Evolutionary conservation across 2,888 invertebrate genomes (phyloP), one percentile per base, ranked within the genome.

Genomic region (Watsonalla cultraria): DNA sequence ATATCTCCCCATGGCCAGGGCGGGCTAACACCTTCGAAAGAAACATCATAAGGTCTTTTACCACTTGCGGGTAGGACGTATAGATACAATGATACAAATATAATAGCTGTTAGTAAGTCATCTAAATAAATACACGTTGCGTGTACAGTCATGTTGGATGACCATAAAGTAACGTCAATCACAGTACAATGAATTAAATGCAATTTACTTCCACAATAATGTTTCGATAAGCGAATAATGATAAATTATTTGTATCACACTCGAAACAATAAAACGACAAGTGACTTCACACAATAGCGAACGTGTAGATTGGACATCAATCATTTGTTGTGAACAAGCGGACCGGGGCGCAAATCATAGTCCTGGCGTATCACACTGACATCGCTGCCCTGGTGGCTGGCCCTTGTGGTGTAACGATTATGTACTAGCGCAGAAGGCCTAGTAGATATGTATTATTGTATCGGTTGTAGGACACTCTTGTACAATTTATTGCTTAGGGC

Each of bases 301-400:
- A 82, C 70, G 77, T 68, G 61, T 68, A 86, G 87, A 86, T 87
- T 86, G 66, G 65, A 64, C 82, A 81, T 83, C 83, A 83, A 80
- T 86, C 84, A 81, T 85, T 84, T 85, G 87, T 84, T 72, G 76
- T 65, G 64, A 61, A 83, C 83, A 84, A 86, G 81, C 87, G 84
- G 79, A 88, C 75, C 90, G 84, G 69, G 82, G 84, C 75, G 82
- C 82, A 89, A 90, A 90, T 90, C 88, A 90, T 88, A 90, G 90
- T 86, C 78, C 74, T 75, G 71, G 68, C 79, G 74, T 80, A 81
- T 88, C 87, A 85, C 71, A 60, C 73, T 83, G 89, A 88, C 88
- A 86, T 82, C 77, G 76, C 81, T 85, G 78, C 84, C 86, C 86
- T 80, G 76, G 62, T 56, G 54, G 51, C 52, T 54, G 49, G 56